These are phyloP conservation scores for Perccottus glenii DNA, from an alignment of 2,113 vertebrate species.

Conservation along the genomic window DNA sequence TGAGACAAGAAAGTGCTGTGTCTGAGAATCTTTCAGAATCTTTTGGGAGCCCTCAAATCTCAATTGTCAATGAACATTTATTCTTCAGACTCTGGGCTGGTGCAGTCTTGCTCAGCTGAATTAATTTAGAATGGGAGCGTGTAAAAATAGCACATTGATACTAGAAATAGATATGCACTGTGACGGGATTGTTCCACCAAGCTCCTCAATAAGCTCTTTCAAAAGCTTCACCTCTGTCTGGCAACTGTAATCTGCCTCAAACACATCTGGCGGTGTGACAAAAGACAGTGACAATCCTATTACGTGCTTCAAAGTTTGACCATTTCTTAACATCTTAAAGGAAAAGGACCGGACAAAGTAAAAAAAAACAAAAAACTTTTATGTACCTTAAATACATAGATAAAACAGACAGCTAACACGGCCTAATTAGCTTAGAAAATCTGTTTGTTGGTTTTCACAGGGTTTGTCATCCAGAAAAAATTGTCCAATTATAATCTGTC, in stretches of 20 bases:
- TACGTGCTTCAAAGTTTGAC: slow-evolving; percentile 20
- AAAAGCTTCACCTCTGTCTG: slow-evolving; percentile 19
- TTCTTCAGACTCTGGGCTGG: slow-evolving; percentile 5
- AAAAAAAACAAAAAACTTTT: too few relatives aligned
- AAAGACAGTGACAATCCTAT: slow-evolving; percentile 37
- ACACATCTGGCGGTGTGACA: slow-evolving; percentile 27
- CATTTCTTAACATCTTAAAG: neutral
- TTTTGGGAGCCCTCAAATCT: slow-evolving; percentile 8
- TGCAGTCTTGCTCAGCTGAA: slow-evolving; percentile 37
- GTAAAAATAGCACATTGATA: slow-evolving; percentile 58
- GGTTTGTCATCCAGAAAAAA: too few relatives aligned
- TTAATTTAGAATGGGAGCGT: slow-evolving; percentile 39
- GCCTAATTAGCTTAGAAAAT: too few relatives aligned
- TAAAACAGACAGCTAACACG: too few relatives aligned
- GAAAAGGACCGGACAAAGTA: neutral
- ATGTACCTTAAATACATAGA: too few relatives aligned
- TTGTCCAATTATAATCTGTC: too few relatives aligned
- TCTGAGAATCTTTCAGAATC: neutral
- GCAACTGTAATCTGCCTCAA: slow-evolving; percentile 29
- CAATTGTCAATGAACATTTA: slow-evolving; percentile 14
- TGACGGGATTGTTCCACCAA: slow-evolving; percentile 40
- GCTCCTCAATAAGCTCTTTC: slow-evolving; percentile 22
- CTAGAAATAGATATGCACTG: slow-evolving; percentile 57
- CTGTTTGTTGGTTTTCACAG: too few relatives aligned
- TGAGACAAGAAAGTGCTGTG: neutral